Evolutionary conservation across 1,140 invertebrate species (phyloP), one percentile per base, ranked within the genome.

Genomic region (Aphis craccivora): DNA sequence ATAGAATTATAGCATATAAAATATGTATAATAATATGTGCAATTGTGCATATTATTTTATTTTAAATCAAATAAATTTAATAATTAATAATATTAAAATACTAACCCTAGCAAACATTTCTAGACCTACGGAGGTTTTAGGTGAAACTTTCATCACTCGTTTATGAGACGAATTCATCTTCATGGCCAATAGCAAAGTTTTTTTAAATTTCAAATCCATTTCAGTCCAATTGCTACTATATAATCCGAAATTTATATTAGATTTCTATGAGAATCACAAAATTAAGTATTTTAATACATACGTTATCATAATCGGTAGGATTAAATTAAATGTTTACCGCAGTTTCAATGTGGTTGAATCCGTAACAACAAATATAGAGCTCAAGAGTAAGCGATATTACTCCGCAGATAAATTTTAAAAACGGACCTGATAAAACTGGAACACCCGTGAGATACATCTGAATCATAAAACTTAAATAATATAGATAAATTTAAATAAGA

Each of bases 61-160:
- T 45, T 45, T 45, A 45, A 45, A 45, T 45, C 0, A 55, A 25
- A 25, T 55, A 60, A 25, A 60, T 60, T 30, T 30, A 60, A 14
- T n/a, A 30, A 55, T 60, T 25, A n/a, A 51, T 89, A 53, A 35
- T 35, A 53, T 90, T 89, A 37, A 37, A 37, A 20, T 25, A 60
- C 23, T 90, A 67, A 90, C 89, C 18, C 53, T 60, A 9, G 53
- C n/a, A 60, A 90, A 90, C 89, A 90, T n/a, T 67, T 90, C 89
- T 3, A 90, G 40, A n/a, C 60, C 60, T 2, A 90, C 22, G 3
- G 40, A 14, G 2, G 51, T 30, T 6, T 55, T 43, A 9, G 89
- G 89, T 40, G 51, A 45, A 9, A 90, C 7, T 90, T 90, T 90
- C 55, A 90, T 43, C 25, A 40, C 20, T 40, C 51, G 35, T 14